These are phyloP conservation scores for Micromussa lordhowensis DNA, from an alignment of 92 coral and sea anemone genomes.

Conservation along the genomic window DNA sequence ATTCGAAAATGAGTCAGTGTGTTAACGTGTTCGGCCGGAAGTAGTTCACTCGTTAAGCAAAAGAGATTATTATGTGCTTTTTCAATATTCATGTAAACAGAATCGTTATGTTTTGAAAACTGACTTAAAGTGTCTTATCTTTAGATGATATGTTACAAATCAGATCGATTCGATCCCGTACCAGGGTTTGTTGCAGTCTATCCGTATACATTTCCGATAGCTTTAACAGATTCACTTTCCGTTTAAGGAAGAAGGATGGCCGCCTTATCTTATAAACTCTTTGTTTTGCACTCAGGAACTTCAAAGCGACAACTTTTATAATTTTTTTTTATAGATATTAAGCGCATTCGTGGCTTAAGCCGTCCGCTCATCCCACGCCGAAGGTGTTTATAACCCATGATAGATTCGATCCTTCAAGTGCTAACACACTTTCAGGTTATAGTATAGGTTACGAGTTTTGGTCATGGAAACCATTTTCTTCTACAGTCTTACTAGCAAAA, in stretches of 20 bases:
- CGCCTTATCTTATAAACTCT: neutral
- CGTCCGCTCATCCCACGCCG: neutral
- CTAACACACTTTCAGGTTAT: no score
- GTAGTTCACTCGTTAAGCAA: neutral
- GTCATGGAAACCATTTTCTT: no score
- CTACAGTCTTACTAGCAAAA: no score
- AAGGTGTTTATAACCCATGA: neutral
- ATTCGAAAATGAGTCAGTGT: neutral
- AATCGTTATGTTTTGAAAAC: neutral
- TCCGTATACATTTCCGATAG: neutral
- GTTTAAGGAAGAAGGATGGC: neutral
- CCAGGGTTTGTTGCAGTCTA: neutral
- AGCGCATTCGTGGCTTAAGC: no score
- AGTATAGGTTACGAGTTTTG: no score
- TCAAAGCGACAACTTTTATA: no score
- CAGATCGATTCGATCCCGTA: neutral
- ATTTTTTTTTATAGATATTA: no score
- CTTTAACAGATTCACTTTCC: neutral
- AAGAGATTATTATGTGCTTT: neutral
- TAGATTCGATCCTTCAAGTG: no score
- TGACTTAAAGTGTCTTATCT: neutral
- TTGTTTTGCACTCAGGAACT: neutral
- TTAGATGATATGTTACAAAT: neutral
- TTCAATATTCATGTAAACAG: neutral
- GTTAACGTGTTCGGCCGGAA: neutral